phyloP scores from a whole-genome alignment of 2,113 vertebrate species.

The Shinisaurus crocodilurus region DNA sequence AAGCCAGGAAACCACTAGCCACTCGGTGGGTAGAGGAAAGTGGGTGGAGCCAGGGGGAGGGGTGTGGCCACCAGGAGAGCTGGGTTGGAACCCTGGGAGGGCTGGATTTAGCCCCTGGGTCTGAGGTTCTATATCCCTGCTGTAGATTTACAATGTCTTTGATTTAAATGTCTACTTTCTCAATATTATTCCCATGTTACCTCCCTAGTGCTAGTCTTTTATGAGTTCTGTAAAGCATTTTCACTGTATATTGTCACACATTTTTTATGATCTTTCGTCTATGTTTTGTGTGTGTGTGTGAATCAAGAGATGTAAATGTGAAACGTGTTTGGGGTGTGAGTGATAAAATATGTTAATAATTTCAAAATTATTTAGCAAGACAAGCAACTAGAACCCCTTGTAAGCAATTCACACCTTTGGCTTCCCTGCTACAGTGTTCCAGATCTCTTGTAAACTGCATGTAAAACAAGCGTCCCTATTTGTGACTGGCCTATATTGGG shows the following conservation, averaged over 20 bases:
- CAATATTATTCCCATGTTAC: background rate
- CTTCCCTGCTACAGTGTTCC: background rate
- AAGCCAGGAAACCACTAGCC: no score
- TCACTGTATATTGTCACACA: background rate
- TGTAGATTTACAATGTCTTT: conserved; percentile 6
- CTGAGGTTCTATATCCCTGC: background rate
- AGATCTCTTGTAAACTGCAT: no score
- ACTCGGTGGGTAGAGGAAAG: no score
- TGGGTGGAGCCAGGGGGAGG: no score
- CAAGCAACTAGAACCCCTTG: background rate
- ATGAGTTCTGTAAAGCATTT: background rate
- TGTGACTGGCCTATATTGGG: background rate
- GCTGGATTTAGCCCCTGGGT: no score
- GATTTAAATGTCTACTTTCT: background rate
- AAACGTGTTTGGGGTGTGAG: background rate
- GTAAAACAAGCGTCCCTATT: background rate
- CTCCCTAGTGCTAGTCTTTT: background rate
- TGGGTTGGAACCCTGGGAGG: no score
- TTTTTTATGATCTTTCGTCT: background rate
- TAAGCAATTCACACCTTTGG: background rate
- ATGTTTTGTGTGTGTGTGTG: background rate
- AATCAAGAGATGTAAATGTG: background rate
- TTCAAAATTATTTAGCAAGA: background rate
- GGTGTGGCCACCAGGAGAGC: no score
- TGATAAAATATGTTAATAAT: background rate